These are phyloP conservation scores for Slavum lentiscoides DNA, from an alignment of 2,888 invertebrate species.

Conservation along the genomic window DNA sequence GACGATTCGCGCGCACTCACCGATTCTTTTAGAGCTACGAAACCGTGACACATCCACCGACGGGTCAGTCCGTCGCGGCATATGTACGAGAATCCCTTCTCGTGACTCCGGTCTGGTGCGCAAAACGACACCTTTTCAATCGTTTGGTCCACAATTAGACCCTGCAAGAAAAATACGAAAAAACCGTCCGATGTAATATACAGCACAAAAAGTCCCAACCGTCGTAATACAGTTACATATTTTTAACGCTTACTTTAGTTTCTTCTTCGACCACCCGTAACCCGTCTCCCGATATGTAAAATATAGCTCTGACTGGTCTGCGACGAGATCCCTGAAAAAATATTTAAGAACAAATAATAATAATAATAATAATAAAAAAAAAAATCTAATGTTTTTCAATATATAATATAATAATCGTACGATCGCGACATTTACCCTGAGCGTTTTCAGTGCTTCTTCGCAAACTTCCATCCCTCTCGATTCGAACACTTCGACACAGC, in stretches of 20 bases:
- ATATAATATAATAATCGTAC: background rate
- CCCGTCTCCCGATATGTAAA: slow-evolving; percentile 93
- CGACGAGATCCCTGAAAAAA: slow-evolving; percentile 71
- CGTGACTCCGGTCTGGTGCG: slow-evolving; percentile 97
- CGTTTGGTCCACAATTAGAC: slow-evolving; percentile 97
- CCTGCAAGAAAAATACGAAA: slow-evolving; percentile 61
- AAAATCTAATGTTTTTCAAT: background rate
- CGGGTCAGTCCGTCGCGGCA: slow-evolving; percentile 98
- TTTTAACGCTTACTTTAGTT: slow-evolving; percentile 70
- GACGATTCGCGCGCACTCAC: slow-evolving; percentile 61
- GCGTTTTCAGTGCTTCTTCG: slow-evolving; percentile 96
- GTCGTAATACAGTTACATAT: background rate
- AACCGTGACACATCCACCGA: slow-evolving; percentile 99
- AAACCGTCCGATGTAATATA: background rate
- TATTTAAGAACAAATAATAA: background rate
- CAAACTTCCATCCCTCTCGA: slow-evolving; percentile 99
- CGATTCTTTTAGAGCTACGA: slow-evolving; percentile 91
- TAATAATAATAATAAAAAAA: background rate
- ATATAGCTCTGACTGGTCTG: slow-evolving; percentile 83
- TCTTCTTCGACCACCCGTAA: slow-evolving; percentile 97
- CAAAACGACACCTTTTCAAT: slow-evolving; percentile 99
- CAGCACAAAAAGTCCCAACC: no score
- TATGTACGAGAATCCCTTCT: slow-evolving; percentile 97
- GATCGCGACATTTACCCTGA: slow-evolving; percentile 71
- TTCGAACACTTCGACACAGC: slow-evolving; percentile 98